Percentiles rank a stretch among this genome's conserved stretches.
Evolutionary conservation across 2,888 invertebrate species (phyloP).

Genomic region (Marronus borbonicus): DNA sequence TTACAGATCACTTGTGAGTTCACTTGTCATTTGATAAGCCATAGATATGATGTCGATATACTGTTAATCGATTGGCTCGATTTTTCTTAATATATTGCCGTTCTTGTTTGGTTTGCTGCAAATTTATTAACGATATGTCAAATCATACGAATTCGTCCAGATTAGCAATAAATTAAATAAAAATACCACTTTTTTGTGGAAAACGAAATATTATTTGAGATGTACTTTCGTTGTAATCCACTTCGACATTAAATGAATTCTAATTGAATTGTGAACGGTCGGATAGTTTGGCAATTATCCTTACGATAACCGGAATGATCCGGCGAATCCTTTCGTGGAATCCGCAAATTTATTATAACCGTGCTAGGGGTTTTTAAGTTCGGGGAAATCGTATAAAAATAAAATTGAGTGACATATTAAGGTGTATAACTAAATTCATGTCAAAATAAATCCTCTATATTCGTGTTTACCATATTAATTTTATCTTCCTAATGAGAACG

Average conservation of each 20-base stretch:
- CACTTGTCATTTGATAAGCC: slow-evolving; percentile 61
- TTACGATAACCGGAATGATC: slow-evolving; percentile 39
- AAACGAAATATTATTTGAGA: slow-evolving; percentile 14
- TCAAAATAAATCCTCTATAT: no score
- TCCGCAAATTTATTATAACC: background rate
- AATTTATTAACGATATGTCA: slow-evolving; percentile 41
- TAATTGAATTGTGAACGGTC: background rate
- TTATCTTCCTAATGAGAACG: no score
- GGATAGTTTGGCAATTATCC: slow-evolving; percentile 13
- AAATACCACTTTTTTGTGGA: background rate
- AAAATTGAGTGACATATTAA: no score
- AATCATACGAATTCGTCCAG: slow-evolving; percentile 3
- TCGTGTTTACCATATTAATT: no score
- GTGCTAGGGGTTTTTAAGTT: background rate
- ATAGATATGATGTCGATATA: slow-evolving; percentile 47
- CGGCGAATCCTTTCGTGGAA: background rate
- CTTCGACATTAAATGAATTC: background rate
- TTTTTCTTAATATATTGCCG: slow-evolving; percentile 51
- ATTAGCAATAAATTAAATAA: slow-evolving; percentile 21
- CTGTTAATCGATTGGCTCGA: slow-evolving; percentile 43
- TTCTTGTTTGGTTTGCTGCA: slow-evolving; percentile 39
- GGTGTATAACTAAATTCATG: no score
- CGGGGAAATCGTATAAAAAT: background rate
- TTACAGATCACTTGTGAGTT: slow-evolving; percentile 70
- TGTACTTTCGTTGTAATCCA: background rate